Evolutionary conservation across 2,888 invertebrate species (phyloP), one percentile per base, ranked within the genome.

Genomic region (Seira musarum): DNA sequence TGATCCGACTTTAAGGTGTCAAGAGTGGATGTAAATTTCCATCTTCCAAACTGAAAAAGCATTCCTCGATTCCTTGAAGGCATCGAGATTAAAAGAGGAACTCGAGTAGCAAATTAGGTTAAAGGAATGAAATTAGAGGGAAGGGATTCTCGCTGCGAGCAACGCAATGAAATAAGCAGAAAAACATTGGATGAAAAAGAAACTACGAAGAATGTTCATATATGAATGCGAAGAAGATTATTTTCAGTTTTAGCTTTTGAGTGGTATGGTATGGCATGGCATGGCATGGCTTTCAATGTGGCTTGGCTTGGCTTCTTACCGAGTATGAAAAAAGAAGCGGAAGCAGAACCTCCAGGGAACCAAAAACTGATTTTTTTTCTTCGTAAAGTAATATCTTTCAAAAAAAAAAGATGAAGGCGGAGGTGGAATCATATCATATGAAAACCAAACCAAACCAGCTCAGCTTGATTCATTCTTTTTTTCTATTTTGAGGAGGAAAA

Each of bases 61-160:
- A 40, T 40, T 6, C 40, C 40, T 40, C n/a, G n/a, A 8, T 40
- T 40, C 40, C 40, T 40, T 13, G 6, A 6, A 40, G 40, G 40
- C 40, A 8, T 40, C 71, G 66, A 71, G 77, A 77, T 77, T 77
- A 77, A 77, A 77, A 77, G 77, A 70, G 70, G 70, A 77, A 77
- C 64, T 77, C 64, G 71, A 77, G 77, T 77, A 77, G 77, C 77
- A 77, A 77, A 77, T 77, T 77, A 77, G 77, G 77, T 77, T 77
- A 77, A 70, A 71, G 64, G 70, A 77, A 77, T 77, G 70, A 77
- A 77, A 77, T 77, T 77, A 77, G 77, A 63, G 17, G 19, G 30
- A 63, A 35, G 61, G 22, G 60, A 24, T 40, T 40, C 40, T 40
- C 40, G 40, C 40, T 8, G 6, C 40, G 13, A 40, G 13, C 40